A percentile compares a stretch with the other conserved stretches of the same genome.
These are phyloP conservation scores for Nerophis lumbriciformis DNA, from an alignment of 2,113 vertebrate species.

Conservation along the genomic window DNA sequence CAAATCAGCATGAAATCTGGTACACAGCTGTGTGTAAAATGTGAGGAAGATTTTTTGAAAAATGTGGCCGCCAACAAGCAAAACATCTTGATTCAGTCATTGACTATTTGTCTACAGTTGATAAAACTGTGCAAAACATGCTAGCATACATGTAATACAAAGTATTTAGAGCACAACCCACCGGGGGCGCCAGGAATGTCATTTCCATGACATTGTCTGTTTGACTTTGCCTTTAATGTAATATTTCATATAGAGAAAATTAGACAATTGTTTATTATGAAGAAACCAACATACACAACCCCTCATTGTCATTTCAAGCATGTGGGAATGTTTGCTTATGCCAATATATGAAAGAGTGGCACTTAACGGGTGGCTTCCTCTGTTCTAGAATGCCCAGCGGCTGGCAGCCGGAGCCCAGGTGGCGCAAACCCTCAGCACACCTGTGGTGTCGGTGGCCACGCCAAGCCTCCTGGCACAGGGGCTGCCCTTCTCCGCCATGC, in stretches of 20 bases:
- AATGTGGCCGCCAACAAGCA: no score
- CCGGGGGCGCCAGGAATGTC: no score
- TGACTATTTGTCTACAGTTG: neutral
- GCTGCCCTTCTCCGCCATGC: constrained; percentile 75
- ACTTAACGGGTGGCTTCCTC: neutral
- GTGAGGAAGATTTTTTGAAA: no score
- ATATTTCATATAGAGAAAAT: constrained; percentile 16
- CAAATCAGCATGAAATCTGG: no score
- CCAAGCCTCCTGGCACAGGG: constrained; percentile 88
- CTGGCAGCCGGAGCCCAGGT: constrained; percentile 81
- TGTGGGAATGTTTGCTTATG: constrained; percentile 15
- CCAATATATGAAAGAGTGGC: neutral
- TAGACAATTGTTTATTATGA: constrained; percentile 39
- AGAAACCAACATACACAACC: constrained; percentile 39
- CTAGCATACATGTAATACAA: neutral
- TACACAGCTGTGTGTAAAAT: no score
- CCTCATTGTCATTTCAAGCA: constrained; percentile 52
- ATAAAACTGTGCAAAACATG: neutral
- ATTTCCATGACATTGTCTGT: neutral
- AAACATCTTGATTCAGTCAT: no score
- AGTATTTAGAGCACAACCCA: no score
- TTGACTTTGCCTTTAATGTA: constrained; percentile 61
- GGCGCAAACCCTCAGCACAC: constrained; percentile 86
- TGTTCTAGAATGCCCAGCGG: constrained; percentile 82
- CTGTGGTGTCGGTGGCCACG: constrained; percentile 88